Evolutionary conservation across 1,140 invertebrate species (phyloP), one percentile per base, ranked within the genome.

Genomic region (Heliconius congener): DNA sequence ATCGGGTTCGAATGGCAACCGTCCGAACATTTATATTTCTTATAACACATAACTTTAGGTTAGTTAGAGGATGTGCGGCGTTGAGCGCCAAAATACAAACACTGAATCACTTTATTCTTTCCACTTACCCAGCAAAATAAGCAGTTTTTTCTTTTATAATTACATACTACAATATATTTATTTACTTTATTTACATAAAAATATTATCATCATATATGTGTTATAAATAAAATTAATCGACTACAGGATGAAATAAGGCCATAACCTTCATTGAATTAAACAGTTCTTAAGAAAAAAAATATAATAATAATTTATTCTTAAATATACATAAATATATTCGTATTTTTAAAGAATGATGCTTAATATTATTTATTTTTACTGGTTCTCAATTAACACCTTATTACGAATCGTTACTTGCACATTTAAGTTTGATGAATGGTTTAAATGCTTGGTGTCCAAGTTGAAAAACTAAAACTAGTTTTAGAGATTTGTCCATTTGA

Each of bases 261-360:
- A 30, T 66, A 66, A 30, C 60, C 60, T 42, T 50, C 72, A 73
- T 46, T 46, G 16, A 73, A 23, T 73, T 27, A 23, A 73, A 73
- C 0, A 8, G 16, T n/a, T 73, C 16, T 1, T 73, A 42, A 27
- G 42, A 73, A 66, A 66, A 66, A 5, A 30, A 6, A 30, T 16
- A 60, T 19, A 11, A 27, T 23, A 3, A 4, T 60, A 46, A 46
- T 60, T 60, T 23, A 60, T 60, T 11, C 9, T 60, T 11, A 60
- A 60, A 60, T 60, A 60, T 5, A 57, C 55, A n/a, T 11, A 57
- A 18, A 19, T 52, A 19, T 52, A 19, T 52, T 19, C 23, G 55
- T n/a, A 27, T 66, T 66, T 66, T 27, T 66, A 66, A 13, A 66
- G 27, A 23, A 23, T 23, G 23, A 23, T 23, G 23, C 23, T 23